phyloP scores from a whole-genome alignment of 2,888 invertebrate genomes.

The Drosophila phalerata region DNA sequence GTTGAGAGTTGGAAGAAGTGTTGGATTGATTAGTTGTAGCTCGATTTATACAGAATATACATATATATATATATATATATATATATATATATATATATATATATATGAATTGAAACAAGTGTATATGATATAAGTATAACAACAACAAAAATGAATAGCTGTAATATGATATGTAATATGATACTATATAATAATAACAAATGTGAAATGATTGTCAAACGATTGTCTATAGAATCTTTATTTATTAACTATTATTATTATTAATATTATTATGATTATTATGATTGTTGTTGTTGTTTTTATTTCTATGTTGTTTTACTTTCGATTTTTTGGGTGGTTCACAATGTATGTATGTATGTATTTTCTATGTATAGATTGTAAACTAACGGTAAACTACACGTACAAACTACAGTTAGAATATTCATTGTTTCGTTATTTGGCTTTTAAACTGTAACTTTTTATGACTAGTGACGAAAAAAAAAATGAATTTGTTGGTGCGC shows the following conservation, averaged over 20 bases:
- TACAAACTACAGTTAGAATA: slow-evolving; percentile 22
- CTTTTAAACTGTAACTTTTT: slow-evolving; percentile 17
- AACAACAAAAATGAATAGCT: slow-evolving; percentile 25
- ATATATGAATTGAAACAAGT: slow-evolving; percentile 19
- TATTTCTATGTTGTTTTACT: background rate
- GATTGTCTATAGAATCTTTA: slow-evolving; percentile 56
- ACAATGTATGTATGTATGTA: slow-evolving; percentile 18
- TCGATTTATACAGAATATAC: slow-evolving; percentile 35
- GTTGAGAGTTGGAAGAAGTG: slow-evolving; percentile 21
- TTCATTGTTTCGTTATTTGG: slow-evolving; percentile 21
- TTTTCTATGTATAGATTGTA: slow-evolving; percentile 16
- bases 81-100: slow-evolving; percentile 17
- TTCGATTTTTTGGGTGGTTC: slow-evolving; percentile 3
- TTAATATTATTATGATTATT: slow-evolving; percentile 16
- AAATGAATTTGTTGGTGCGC: slow-evolving; percentile 16
- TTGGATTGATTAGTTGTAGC: slow-evolving; percentile 35
- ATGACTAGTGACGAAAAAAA: slow-evolving; percentile 3
- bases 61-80: slow-evolving; percentile 14
- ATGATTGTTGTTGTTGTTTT: slow-evolving; percentile 13
- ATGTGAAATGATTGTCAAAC: slow-evolving; percentile 65
- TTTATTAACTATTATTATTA: slow-evolving; percentile 49
- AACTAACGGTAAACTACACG: slow-evolving; percentile 20
- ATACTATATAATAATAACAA: slow-evolving; percentile 54
- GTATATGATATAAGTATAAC: slow-evolving; percentile 24
- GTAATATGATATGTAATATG: slow-evolving; percentile 42